Evolutionary conservation across 23 tunicate genomes (phyloP).

Genomic region (Trididemnum nubilum): DNA sequence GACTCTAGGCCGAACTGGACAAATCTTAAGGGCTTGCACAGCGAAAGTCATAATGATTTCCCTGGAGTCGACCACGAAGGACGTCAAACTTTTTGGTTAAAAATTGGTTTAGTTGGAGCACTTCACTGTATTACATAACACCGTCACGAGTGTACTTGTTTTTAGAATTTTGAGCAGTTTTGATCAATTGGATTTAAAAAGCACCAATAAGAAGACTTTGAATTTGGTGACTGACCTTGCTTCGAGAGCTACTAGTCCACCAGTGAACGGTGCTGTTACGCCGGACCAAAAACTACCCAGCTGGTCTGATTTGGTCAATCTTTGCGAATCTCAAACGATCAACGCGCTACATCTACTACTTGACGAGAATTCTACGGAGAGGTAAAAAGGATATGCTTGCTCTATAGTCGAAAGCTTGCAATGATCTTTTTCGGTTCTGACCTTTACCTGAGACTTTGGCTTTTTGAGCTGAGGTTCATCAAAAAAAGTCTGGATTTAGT

Average conservation of each 20-base stretch:
- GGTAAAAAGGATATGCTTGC: too few relatives aligned
- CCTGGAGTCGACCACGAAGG: too few relatives aligned
- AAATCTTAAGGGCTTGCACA: too few relatives aligned
- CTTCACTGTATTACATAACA: neutral
- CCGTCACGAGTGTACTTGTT: too few relatives aligned
- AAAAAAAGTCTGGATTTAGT: too few relatives aligned
- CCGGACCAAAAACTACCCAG: neutral
- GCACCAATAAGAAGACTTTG: conserved; percentile 17
- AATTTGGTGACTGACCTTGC: neutral
- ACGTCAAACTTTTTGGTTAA: too few relatives aligned
- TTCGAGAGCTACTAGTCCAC: conserved; percentile 8
- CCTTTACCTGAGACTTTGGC: too few relatives aligned
- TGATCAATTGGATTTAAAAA: conserved; percentile 44
- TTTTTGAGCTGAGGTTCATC: too few relatives aligned
- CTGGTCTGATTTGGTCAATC: conserved; percentile 35
- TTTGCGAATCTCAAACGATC: conserved; percentile 33
- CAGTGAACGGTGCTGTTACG: conserved; percentile 30
- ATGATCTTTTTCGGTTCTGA: too few relatives aligned
- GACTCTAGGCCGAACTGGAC: too few relatives aligned
- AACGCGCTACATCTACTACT: conserved; percentile 1
- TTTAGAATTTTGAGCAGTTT: conserved; percentile 52
- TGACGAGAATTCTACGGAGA: neutral
- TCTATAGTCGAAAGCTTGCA: neutral
- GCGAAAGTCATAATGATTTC: too few relatives aligned
- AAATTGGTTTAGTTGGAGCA: too few relatives aligned